Base-by-base conservation (phyloP, 1,140 invertebrate species). In the Ceratitis capitata region DNA sequence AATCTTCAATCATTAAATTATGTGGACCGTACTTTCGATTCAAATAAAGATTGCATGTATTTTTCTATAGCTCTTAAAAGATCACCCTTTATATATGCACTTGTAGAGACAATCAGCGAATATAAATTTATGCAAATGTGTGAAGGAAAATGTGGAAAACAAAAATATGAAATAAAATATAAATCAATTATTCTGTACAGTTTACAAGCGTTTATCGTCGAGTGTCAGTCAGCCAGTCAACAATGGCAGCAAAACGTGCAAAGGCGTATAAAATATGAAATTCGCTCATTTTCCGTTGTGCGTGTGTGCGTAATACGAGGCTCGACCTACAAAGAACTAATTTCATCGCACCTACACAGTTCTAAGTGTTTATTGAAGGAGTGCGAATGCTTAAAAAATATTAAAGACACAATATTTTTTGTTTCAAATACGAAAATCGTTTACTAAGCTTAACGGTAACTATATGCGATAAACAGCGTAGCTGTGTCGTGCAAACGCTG, bases 131-230 rank as follows among this genome's bases (percentile, higher is more conserved):
- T 69, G 61, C 16, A n/a, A 32, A 35, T 19, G 61, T 39, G 32
- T n/a, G 61, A 10, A 35, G 32, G 16, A 69, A 69, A 69, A 53
- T 39, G 19, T n/a, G n/a, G 32, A 35, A 35, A 35, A 3, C 61
- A 39, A 39, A 12, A 69, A 69, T 23, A n/a, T n/a, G n/a, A n/a
- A n/a, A 26, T 0, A n/a, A 78, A 45, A 47, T 78, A 23, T 19
- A 78, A 78, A 78, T 78, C 69, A 78, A 47, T 78, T 45, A 47
- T 78, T 78, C n/a, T 78, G 39, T 45, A 45, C 61, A 69, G 61
- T 69, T 35, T 39, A 0, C 12, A 69, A 39, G 61, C 39, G 69
- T 45, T 78, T 78, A 78, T 78, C 35, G 69, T 42, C 45, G 69
- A 78, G 39, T 78, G 39, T 10, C 10, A 45, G 45, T 45, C 69